These are phyloP conservation scores for Petrocephalus sullivani DNA, from an alignment of 2,797 vertebrate genomes.

Conservation along the genomic window DNA sequence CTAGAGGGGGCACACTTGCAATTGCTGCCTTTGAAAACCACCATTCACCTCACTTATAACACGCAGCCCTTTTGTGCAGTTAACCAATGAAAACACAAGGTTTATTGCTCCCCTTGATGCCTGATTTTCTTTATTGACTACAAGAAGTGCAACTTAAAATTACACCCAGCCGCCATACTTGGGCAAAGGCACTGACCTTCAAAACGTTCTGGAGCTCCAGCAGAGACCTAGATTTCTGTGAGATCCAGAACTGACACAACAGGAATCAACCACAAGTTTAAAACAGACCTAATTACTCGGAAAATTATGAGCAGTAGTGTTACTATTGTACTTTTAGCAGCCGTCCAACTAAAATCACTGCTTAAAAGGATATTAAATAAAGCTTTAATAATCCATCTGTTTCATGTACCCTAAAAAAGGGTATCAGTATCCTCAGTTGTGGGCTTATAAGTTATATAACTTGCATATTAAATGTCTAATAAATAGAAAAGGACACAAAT, in stretches of 20 bases:
- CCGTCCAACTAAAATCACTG: neutral
- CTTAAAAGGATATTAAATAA: neutral
- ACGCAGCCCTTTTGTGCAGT: neutral
- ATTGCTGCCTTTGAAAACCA: neutral
- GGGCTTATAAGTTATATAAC: neutral
- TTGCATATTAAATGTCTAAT: neutral
- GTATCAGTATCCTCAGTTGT: neutral
- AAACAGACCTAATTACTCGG: neutral
- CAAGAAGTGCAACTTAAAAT: neutral
- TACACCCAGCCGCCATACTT: neutral
- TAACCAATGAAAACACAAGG: conserved; percentile 12
- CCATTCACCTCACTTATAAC: neutral
- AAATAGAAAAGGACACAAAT: neutral
- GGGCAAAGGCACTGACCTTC: conserved; percentile 11
- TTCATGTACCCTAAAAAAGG: neutral
- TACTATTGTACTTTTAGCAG: neutral
- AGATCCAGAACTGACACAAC: neutral
- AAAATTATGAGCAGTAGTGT: neutral
- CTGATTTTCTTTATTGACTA: conserved; percentile 11
- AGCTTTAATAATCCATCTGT: neutral
- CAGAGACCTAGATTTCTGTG: conserved; percentile 7
- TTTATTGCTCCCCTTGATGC: conserved; percentile 1
- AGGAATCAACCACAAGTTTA: neutral
- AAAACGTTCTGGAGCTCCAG: conserved; percentile 21
- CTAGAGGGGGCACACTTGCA: neutral